Percentiles rank a stretch among this genome's conserved stretches.
Evolutionary conservation across 2,888 invertebrate genomes (phyloP).

Genomic region (Abrostola triplasia): DNA sequence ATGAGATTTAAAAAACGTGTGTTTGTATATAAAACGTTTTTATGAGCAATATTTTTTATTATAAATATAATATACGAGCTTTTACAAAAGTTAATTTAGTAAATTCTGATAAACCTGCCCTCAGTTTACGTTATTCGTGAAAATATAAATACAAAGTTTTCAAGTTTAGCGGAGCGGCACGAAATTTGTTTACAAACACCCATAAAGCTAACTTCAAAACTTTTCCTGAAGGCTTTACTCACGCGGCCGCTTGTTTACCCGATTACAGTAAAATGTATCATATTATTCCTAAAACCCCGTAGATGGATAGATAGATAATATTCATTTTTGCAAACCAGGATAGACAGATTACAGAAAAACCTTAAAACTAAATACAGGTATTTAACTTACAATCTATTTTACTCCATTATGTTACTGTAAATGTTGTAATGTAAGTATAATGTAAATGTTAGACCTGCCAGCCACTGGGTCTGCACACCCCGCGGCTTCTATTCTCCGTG

Average conservation of each 20-base stretch:
- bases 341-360: too few species aligned
- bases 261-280: neutral
- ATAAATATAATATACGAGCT: too few species aligned
- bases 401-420: too few species aligned
- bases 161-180: constrained; percentile 1
- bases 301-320: too few species aligned
- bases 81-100: too few species aligned
- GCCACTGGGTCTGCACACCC: constrained; percentile 32
- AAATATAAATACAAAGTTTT: neutral
- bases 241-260: constrained; percentile 1
- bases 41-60: too few species aligned
- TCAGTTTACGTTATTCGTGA: constrained; percentile 5
- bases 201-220: constrained; percentile 10
- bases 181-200: constrained; percentile 13
- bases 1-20: too few species aligned
- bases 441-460: constrained; percentile 14
- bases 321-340: too few species aligned
- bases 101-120: neutral
- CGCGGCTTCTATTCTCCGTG: constrained; percentile 29
- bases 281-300: neutral
- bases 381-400: too few species aligned
- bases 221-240: neutral
- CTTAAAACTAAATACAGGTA: too few species aligned
- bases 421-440: too few species aligned
- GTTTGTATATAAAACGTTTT: too few species aligned